Conservation (phyloP, 2,113 vertebrate genomes). For the Nasalis larvatus region DNA sequence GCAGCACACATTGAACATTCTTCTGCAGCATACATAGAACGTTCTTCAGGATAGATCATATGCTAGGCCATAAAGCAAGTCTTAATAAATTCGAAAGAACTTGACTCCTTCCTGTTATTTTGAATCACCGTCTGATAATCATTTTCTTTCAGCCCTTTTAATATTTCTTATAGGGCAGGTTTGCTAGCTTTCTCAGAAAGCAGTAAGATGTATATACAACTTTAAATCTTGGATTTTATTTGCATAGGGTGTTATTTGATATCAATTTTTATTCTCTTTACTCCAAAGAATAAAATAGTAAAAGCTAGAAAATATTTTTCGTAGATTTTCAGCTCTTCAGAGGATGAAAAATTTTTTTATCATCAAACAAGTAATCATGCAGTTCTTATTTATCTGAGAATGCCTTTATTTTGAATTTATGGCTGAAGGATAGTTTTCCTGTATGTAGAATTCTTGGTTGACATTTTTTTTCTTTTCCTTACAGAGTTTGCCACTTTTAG, state of each 20-base stretch:
- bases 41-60: background rate
- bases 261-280: slow-evolving; percentile 40
- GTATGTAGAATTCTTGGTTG: background rate
- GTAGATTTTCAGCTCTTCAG: background rate
- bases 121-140: background rate
- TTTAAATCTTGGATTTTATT: slow-evolving; percentile 16
- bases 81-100: background rate
- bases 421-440: background rate
- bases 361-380: background rate
- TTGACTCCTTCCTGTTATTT: background rate
- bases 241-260: background rate
- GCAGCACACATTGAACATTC: background rate
- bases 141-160: background rate
- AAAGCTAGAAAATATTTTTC: background rate
- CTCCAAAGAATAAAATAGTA: slow-evolving; percentile 18
- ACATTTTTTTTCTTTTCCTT: background rate
- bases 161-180: background rate
- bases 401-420: slow-evolving; percentile 16
- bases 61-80: background rate
- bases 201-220: background rate
- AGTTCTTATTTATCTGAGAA: background rate
- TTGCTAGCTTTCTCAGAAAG: background rate
- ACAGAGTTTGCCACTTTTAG: background rate
- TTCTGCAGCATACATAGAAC: background rate
- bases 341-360: background rate